These are phyloP conservation scores for Hippopotamyrus pictus DNA, from an alignment of 2,797 vertebrate species.

Conservation along the genomic window DNA sequence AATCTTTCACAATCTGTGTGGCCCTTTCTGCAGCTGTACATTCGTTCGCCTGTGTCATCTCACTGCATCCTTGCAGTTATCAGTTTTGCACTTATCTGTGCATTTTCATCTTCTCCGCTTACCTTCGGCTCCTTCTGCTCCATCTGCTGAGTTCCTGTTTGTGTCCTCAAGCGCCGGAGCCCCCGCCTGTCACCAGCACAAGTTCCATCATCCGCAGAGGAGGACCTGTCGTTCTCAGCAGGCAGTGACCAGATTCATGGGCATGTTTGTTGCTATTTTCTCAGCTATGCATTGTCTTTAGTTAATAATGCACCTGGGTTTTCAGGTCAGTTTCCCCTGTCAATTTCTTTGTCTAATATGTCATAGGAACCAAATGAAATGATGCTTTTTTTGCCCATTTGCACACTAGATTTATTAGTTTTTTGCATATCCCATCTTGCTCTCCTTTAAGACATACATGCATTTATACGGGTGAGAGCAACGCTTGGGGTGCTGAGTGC, in stretches of 20 bases:
- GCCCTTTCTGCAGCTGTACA: neutral
- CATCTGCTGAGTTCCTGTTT: neutral
- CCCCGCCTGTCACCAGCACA: neutral
- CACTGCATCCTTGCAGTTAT: neutral
- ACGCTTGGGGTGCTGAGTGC: neutral
- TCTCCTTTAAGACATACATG: neutral
- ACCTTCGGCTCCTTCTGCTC: neutral
- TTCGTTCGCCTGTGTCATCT: neutral
- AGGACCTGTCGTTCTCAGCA: neutral
- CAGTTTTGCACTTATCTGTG: neutral
- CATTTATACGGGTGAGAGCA: neutral
- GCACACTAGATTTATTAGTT: neutral
- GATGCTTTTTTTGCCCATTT: neutral
- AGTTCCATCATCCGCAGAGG: neutral
- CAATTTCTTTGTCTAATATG: neutral
- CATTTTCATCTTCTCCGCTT: neutral
- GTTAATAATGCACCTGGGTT: neutral
- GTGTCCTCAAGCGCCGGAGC: neutral
- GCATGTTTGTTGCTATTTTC: neutral
- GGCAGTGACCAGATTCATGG: neutral
- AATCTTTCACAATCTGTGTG: neutral
- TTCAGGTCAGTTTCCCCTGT: neutral
- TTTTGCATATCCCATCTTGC: neutral
- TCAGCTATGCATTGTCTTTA: neutral
- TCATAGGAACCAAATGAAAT: neutral